Base-by-base conservation (phyloP, 2,888 invertebrate genomes). In the Drosophila seclusa region DNA sequence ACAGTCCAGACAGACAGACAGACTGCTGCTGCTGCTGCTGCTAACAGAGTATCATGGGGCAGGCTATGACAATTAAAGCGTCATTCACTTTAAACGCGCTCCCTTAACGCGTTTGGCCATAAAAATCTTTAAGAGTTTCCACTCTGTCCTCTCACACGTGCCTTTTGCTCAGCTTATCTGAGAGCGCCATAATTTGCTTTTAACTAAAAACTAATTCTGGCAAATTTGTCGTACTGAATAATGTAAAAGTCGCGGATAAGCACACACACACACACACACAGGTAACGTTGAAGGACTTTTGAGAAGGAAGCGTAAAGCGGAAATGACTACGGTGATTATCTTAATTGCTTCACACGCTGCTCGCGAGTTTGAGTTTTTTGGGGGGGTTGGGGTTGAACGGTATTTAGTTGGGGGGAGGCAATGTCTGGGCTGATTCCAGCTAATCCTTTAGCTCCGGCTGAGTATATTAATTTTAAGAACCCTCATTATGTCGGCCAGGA, bases 291-390 rank as follows among this genome's bases (percentile, higher is more conserved):
- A 53, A n/a, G 45, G 10, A 52, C 29, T 50, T 57, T 60, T 27
- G 54, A 67, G 71, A 57, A 68, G 73, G 34, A 80, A 78, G 89
- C 78, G 86, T 76, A 57, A 88, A 83, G 77, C 87, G 89, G 87
- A 90, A 87, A 87, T 81, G 89, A 86, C 86, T 78, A 76, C 70
- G 76, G 82, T 78, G 90, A 90, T 87, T 87, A 87, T 90, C 89
- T 89, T 90, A 90, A 87, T 90, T 90, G 84, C 74, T 89, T 83
- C 82, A 85, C 88, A 84, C 85, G 76, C 68, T 69, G 34, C 70
- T 57, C 49, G 29, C 29, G 29, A 49, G 49, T 24, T 6, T 29
- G 24, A 2, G 18, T 21, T 18, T 31, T 66, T 24, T 54, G 8
- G 8, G 11, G 27, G n/a, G 66, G 7, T 18, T 10, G 27, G 31